Base-by-base conservation (phyloP, 2,113 vertebrate species). In the Chionodraco myersi region DNA sequence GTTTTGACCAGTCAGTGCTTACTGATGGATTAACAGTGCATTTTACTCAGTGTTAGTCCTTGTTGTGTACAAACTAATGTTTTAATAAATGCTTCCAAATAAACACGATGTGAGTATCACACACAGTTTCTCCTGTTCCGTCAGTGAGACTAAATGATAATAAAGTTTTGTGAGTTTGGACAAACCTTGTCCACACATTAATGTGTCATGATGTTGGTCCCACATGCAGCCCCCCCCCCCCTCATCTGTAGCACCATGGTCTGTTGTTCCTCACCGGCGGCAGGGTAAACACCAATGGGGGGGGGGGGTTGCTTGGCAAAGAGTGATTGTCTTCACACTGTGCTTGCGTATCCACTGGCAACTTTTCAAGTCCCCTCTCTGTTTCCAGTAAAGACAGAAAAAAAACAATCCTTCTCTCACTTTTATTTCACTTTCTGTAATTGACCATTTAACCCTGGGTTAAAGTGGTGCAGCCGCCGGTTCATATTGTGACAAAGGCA, bases 321-420 rank as follows among this genome's bases (percentile, higher is more conserved):
- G 64, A 64, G 18, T 63, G 61, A 56, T 53, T 36, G 68, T 66
- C 81, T 78, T 82, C 86, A 85, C 77, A 90, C 26, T 30, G 26
- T 30, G 26, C 26, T 30, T 30, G 79, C 72, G 90, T 91, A 67
- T 90, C 91, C 85, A 79, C 16, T 68, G 74, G 83, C 90, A 92
- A 94, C 91, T 86, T 89, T 93, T 92, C 79, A 91, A 81, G 64
- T 75, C 72, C 72, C 88, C 89, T 82, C 83, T 74, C 45, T 23
- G 5, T 83, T 79, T 81, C 83, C 71, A 26, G 62, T 48, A 86
- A 61, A 75, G 68, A 53, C 21, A 72, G 49, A 41, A 72, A 70
- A 18, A 64, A 58, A 57, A 26, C 5, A 41, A 41, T 5, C 53
- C 62, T 10, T 70, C 63, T 79, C 36, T 83, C 79, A 34, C 60